Evolutionary conservation across 2,797 vertebrate species (phyloP).

Genomic region (Pampus argenteus): DNA sequence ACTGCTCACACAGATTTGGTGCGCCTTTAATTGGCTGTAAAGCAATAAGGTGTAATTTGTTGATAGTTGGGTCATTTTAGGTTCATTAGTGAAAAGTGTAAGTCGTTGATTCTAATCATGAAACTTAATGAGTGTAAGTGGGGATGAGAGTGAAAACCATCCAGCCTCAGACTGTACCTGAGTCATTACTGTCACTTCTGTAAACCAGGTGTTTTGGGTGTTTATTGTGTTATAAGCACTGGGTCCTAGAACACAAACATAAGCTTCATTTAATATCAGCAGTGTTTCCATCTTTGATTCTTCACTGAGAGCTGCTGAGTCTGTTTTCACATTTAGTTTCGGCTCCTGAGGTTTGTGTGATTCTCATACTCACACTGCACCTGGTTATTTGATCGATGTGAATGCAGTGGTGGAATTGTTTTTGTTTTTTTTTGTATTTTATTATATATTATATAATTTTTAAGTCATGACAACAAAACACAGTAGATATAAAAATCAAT

Average conservation of each 20-base stretch:
- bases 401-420: background rate
- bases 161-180: background rate
- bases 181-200: background rate
- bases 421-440: no score
- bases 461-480: no score
- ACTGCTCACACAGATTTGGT: constrained; percentile 58
- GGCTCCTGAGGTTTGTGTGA: background rate
- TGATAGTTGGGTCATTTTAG: constrained; percentile 57
- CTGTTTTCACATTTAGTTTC: background rate
- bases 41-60: constrained; percentile 60
- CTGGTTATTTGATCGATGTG: background rate
- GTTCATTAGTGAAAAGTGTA: constrained; percentile 69
- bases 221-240: background rate
- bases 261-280: background rate
- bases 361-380: background rate
- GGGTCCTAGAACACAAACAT: no score
- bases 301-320: no score
- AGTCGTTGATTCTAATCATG: constrained; percentile 59
- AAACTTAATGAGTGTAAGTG: constrained; percentile 37
- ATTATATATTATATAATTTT: no score
- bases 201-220: background rate
- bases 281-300: background rate
- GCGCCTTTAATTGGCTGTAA: constrained; percentile 67
- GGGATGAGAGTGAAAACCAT: constrained; percentile 3
- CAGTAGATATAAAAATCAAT: no score